These are phyloP conservation scores for Oreochromis niloticus DNA, from an alignment of 2,113 vertebrate species.

Conservation along the genomic window DNA sequence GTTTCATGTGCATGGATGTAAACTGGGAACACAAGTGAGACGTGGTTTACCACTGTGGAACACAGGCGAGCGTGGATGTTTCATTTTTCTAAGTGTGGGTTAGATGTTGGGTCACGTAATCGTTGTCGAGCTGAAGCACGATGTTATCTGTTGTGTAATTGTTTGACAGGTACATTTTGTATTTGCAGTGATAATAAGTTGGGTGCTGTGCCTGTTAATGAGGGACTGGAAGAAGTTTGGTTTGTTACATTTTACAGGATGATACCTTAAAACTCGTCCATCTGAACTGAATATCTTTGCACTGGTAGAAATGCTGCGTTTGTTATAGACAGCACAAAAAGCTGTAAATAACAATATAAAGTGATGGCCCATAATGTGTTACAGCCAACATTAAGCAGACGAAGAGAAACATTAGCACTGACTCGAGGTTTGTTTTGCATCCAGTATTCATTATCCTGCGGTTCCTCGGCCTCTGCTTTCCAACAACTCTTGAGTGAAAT, in stretches of 20 bases:
- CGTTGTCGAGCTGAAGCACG: background rate
- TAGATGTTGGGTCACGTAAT: background rate
- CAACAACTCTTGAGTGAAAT: background rate
- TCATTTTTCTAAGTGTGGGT: background rate
- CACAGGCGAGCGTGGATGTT: background rate
- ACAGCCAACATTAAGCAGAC: background rate
- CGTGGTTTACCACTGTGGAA: background rate
- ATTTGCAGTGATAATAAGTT: background rate
- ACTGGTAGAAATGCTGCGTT: background rate
- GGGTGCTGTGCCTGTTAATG: background rate
- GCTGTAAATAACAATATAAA: background rate
- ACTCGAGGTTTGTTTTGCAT: background rate
- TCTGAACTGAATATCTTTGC: background rate
- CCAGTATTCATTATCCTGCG: background rate
- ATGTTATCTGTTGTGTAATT: background rate
- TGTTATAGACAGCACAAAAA: background rate
- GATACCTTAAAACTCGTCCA: background rate
- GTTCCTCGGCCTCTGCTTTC: background rate
- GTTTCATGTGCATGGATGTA: background rate
- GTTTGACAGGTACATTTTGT: background rate
- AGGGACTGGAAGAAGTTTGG: too few species aligned
- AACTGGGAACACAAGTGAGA: background rate
- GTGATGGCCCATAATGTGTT: background rate
- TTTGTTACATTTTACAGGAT: too few species aligned
- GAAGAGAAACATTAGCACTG: background rate